A percentile compares a stretch with the other conserved stretches of the same genome.
phyloP scores from a whole-genome alignment of 2,888 invertebrate genomes.

The Drosophila bunnanda region DNA sequence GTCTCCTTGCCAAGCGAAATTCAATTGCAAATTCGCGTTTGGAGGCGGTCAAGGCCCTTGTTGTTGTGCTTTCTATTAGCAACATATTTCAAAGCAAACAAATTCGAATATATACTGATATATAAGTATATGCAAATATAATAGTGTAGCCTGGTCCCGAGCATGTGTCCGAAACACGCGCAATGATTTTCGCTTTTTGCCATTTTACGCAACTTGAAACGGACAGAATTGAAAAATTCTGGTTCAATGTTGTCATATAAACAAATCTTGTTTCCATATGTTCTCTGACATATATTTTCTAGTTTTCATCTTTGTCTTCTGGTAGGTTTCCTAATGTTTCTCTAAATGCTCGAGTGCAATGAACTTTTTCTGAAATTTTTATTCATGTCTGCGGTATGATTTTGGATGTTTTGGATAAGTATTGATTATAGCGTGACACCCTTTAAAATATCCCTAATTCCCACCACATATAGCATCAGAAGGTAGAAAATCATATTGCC shows the following conservation, averaged over 20 bases:
- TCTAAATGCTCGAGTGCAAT: constrained; percentile 60
- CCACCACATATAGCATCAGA: background rate
- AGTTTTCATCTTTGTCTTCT: constrained; percentile 57
- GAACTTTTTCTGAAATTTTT: constrained; percentile 61
- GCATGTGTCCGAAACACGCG: constrained; percentile 60
- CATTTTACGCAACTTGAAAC: constrained; percentile 59
- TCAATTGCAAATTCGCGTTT: constrained; percentile 54
- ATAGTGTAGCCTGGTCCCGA: constrained; percentile 14
- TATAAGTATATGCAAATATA: constrained; percentile 15
- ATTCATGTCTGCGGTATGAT: constrained; percentile 3
- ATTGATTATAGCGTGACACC: background rate
- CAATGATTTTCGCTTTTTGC: constrained; percentile 44
- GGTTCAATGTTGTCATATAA: constrained; percentile 62
- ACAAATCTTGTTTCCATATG: constrained; percentile 36
- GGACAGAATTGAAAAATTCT: constrained; percentile 46
- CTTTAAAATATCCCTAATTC: constrained; percentile 5
- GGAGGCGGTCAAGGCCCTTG: constrained; percentile 70
- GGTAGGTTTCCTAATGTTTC: constrained; percentile 45
- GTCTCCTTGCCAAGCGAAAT: constrained; percentile 57
- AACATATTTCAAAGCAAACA: constrained; percentile 43
- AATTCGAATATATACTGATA: constrained; percentile 16
- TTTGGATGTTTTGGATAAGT: constrained; percentile 1
- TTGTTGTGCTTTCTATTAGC: constrained; percentile 57
- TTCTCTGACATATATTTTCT: constrained; percentile 36
- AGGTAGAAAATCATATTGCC: constrained; percentile 10